Evolutionary conservation across 1,140 invertebrate species (phyloP), one percentile per base, ranked within the genome.

Genomic region (Euwallacea similis): DNA sequence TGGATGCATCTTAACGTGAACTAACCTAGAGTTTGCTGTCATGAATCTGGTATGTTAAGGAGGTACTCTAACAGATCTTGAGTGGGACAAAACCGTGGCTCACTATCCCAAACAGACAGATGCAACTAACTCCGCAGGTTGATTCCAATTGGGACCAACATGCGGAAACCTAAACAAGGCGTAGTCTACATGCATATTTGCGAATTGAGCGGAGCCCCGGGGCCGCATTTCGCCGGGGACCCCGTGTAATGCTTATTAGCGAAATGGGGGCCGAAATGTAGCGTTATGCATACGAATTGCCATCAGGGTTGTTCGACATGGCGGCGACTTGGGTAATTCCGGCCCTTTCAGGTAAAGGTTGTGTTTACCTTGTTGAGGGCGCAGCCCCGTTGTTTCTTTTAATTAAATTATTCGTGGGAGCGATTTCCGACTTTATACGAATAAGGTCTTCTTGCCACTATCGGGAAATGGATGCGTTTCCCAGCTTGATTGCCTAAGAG

Each of bases 211-310:
- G 41, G 43, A 15, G 44, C 66, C 66, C 66, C 42, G 10, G 66
- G 66, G 66, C 53, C 66, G 11, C 42, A 68, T 68, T 68, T 59
- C 44, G 44, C 66, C 61, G 15, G 59, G 58, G 68, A 56, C 54
- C 68, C 59, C 21, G 21, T 33, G 33, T 69, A 69, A 58, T 63
- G 43, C 59, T 69, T 69, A 69, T 69, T 60, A 69, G 66, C 56
- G 15, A 61, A 59, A 67, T 58, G 46, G 58, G 54, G 66, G 58
- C 55, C 66, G 42, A 67, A 69, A 21, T 58, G 68, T 62, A 69
- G 59, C 68, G 47, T 56, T 69, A 64, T 62, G 68, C 59, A 69
- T 69, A 63, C 59, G 68, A 64, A 69, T 62, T 69, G 46, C 42
- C 54, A 58, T 59, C 68, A 55, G 59, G 44, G 33, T 54, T 69